Percentiles rank a stretch among this genome's conserved stretches.
These are phyloP conservation scores for Tenthredo scrophulariae DNA, from an alignment of 2,888 invertebrate species.

Conservation along the genomic window DNA sequence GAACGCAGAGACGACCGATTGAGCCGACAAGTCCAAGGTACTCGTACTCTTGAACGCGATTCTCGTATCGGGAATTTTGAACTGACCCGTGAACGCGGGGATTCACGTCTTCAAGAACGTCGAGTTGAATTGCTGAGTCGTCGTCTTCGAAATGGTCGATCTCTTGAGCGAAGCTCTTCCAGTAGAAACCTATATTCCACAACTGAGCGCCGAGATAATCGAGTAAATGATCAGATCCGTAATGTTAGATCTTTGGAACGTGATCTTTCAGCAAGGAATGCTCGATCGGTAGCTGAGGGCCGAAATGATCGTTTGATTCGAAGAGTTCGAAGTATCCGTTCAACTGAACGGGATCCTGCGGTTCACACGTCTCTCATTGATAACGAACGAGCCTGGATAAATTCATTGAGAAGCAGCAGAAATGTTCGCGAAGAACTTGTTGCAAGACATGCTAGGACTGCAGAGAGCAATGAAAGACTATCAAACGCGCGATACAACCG, in stretches of 20 bases:
- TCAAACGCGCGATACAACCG: not conserved
- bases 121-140: not conserved
- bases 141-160: not conserved
- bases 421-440: not conserved
- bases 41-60: conserved; percentile 24
- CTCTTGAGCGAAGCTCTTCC: not conserved
- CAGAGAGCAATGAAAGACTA: not conserved
- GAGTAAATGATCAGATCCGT: not conserved
- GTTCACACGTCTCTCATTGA: not conserved
- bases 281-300: conserved; percentile 10
- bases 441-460: not conserved
- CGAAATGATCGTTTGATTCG: conserved; percentile 1
- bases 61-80: not conserved
- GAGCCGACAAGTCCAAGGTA: not conserved
- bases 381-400: not conserved
- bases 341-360: not conserved
- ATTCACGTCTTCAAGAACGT: not conserved
- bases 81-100: not conserved
- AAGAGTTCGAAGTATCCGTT: conserved; percentile 22
- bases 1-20: conserved; percentile 2
- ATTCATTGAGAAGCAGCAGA: not conserved
- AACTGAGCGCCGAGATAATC: conserved; percentile 23
- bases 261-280: not conserved
- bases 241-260: conserved; percentile 3
- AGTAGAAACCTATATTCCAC: not conserved